Evolutionary conservation across 2,888 invertebrate genomes (phyloP).

Genomic region (Drosophila formosana): DNA sequence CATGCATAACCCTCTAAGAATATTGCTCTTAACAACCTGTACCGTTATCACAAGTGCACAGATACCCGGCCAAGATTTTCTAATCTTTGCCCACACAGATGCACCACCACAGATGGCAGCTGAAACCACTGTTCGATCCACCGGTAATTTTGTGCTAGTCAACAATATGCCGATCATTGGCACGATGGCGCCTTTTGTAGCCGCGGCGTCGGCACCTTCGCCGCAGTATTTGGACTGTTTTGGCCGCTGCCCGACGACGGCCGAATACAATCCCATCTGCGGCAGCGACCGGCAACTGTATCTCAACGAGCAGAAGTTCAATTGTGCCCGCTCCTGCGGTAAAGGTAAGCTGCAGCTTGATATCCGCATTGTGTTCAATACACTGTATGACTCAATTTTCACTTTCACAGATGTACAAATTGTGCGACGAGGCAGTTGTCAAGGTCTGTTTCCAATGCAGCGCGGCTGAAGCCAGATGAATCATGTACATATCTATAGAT

Average conservation of each 20-base stretch:
- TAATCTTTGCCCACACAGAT: constrained; percentile 52
- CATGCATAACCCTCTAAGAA: constrained; percentile 34
- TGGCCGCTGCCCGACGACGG: constrained; percentile 81
- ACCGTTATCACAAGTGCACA: constrained; percentile 24
- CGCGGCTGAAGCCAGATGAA: constrained; percentile 66
- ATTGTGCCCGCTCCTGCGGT: constrained; percentile 83
- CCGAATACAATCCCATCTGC: constrained; percentile 84
- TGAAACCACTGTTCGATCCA: background rate
- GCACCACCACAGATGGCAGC: constrained; percentile 4
- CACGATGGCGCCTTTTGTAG: constrained; percentile 69
- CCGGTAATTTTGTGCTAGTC: constrained; percentile 65
- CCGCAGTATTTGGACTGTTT: constrained; percentile 76
- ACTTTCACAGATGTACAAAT: constrained; percentile 76
- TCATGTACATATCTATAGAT: background rate
- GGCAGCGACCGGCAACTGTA: constrained; percentile 81
- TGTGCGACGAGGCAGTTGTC: constrained; percentile 80
- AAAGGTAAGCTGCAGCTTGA: constrained; percentile 71
- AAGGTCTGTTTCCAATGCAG: constrained; percentile 79
- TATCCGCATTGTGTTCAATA: background rate
- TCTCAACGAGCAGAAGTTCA: constrained; percentile 81
- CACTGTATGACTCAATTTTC: constrained; percentile 16
- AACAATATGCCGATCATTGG: constrained; percentile 69
- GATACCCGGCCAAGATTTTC: constrained; percentile 39
- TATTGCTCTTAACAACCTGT: constrained; percentile 11
- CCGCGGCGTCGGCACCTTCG: constrained; percentile 57